Evolutionary conservation across 2,113 vertebrate genomes (phyloP), one percentile per base, ranked within the genome.

Genomic region (Corydoras sp.): DNA sequence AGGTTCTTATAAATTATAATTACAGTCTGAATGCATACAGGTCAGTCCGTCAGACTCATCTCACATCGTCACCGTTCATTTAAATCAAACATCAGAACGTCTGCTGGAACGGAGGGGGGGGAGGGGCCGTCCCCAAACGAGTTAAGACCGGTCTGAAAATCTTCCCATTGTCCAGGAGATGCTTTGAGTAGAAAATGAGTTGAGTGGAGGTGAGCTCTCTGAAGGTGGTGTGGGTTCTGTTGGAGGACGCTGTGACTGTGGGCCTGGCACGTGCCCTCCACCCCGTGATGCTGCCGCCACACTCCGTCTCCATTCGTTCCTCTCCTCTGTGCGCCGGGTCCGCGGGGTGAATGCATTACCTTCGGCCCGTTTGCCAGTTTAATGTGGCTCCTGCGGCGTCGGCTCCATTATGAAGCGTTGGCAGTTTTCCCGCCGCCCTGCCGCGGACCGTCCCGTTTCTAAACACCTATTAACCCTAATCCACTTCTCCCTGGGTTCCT

Each of bases 391-490:
- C 82, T 74, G 78, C 80, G 75, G 85, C 71, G 80, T 62, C 70
- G 58, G 80, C 81, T 78, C 82, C 73, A 71, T 80, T 84, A 77
- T 78, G 77, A 80, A 81, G 77, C 49, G 58, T 70, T 71, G 76
- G 72, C 80, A 56, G 72, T 75, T 80, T 81, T 77, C 80, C 78
- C 76, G 29, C 80, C 15, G 51, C 73, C 64, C 59, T 8, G 54
- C 59, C 35, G 71, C 8, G 71, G 68, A 51, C 54, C 54, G 43
- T 63, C 67, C 15, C 62, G 58, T 32, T 67, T 55, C 55, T 69
- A 66, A 61, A 66, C 53, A 49, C 68, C 31, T 68, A 68, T 68
- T 76, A 67, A 68, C 62, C 71, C 61, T 84, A 83, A 86, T 83
- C 77, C 79, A 79, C 77, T 83, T 73, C 80, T n/a, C 59, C 65